phyloP scores from a whole-genome alignment of 2,797 vertebrate species.

The Miichthys miiuy region DNA sequence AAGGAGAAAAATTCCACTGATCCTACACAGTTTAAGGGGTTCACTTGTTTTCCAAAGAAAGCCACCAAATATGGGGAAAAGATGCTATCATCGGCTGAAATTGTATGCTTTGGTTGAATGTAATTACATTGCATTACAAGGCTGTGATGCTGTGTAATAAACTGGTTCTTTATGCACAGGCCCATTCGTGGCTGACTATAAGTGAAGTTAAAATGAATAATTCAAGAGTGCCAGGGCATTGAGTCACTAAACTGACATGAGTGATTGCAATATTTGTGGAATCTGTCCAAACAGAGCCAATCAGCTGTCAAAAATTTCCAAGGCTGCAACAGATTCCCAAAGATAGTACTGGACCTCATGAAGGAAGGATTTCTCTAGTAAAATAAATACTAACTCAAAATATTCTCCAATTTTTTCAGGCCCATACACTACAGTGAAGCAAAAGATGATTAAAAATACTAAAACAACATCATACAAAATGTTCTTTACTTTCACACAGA shows the following conservation, averaged over 20 bases:
- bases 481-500: not conserved
- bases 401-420: not conserved
- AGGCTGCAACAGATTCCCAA: not conserved
- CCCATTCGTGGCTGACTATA: not conserved
- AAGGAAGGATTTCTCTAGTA: not conserved
- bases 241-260: not conserved
- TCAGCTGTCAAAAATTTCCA: not conserved
- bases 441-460: not conserved
- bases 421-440: not conserved
- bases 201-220: conserved; percentile 5
- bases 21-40: not conserved
- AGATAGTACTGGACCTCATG: not conserved
- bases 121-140: not conserved
- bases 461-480: not conserved
- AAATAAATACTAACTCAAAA: not conserved
- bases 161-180: not conserved
- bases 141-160: conserved; percentile 1
- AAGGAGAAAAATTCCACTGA: not conserved
- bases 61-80: conserved; percentile 24
- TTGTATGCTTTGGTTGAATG: not conserved
- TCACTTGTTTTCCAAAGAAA: conserved; percentile 13
- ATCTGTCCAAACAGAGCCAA: conserved; percentile 11
- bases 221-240: not conserved
- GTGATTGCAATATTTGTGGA: not conserved
- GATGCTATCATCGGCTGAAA: conserved; percentile 11